A percentile compares a stretch with the other conserved stretches of the same genome.
phyloP scores from a whole-genome alignment of 2,113 vertebrate species.

The Ranitomeya imitator region DNA sequence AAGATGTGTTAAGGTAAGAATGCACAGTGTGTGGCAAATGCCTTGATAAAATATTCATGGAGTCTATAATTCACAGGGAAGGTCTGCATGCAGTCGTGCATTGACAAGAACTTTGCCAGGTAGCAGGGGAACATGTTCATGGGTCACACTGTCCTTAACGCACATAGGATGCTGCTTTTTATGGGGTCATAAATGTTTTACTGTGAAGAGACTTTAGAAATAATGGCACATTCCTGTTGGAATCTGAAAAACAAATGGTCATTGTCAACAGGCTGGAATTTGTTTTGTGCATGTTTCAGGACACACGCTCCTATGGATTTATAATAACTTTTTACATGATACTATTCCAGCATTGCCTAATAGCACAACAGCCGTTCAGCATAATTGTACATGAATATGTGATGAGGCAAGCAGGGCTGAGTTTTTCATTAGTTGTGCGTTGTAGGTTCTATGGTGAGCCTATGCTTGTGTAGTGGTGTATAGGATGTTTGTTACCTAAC shows the following conservation, averaged over 20 bases:
- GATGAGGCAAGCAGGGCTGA: not conserved
- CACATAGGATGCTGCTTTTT: not conserved
- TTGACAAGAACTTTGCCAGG: slow-evolving; percentile 2
- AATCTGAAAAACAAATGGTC: not conserved
- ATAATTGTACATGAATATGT: not conserved
- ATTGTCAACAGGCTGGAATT: too few species aligned
- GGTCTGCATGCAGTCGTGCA: not conserved
- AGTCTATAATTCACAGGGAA: not conserved
- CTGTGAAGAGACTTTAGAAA: slow-evolving; percentile 1
- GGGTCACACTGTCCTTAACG: slow-evolving; percentile 16
- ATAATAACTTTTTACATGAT: not conserved
- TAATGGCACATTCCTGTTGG: not conserved
- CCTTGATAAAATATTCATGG: slow-evolving; percentile 16
- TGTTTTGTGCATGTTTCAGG: not conserved
- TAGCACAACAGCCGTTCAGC: not conserved
- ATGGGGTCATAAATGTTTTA: slow-evolving; percentile 20
- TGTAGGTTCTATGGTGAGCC: not conserved
- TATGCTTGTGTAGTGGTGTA: not conserved
- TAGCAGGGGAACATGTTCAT: not conserved
- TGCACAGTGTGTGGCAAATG: not conserved
- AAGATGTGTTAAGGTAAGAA: not conserved
- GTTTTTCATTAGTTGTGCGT: not conserved
- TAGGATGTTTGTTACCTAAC: not conserved
- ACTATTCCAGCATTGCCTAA: not conserved
- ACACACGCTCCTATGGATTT: not conserved